Percentiles rank a stretch among this genome's conserved stretches.
Conservation (phyloP, 2,113 vertebrate genomes). For the Trogon melanurus region DNA sequence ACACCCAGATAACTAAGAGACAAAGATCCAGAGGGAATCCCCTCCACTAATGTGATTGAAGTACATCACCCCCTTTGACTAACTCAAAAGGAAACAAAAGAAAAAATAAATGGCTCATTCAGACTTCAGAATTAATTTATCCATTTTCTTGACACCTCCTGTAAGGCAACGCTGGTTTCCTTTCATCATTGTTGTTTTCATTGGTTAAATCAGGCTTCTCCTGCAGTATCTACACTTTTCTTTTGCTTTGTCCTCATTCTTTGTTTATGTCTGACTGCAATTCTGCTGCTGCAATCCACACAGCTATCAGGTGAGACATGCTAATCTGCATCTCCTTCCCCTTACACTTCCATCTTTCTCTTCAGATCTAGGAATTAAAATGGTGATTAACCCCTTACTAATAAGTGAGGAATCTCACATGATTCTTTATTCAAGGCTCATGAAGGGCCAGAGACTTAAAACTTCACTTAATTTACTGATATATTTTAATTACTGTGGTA, state of each 20-base stretch:
- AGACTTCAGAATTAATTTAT: background rate
- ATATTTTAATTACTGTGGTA: background rate
- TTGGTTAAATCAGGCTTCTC: background rate
- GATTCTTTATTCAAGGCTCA: background rate
- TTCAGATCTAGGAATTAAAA: background rate
- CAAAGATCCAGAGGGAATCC: conserved; percentile 19
- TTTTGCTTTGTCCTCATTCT: conserved; percentile 4
- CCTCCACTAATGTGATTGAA: background rate
- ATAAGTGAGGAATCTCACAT: background rate
- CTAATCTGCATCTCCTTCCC: background rate
- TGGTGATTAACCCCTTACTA: background rate
- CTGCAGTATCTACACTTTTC: background rate
- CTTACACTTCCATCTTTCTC: background rate
- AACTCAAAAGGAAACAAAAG: background rate
- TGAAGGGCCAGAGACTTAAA: background rate
- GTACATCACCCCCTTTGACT: background rate
- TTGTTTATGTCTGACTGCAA: background rate
- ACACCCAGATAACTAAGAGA: background rate
- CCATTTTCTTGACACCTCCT: background rate
- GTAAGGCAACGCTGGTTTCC: background rate
- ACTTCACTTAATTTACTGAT: background rate
- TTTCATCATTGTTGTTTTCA: background rate
- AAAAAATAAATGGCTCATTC: background rate
- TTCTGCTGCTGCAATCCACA: background rate
- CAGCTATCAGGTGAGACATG: background rate